Evolutionary conservation across 2,888 invertebrate genomes (phyloP), one percentile per base, ranked within the genome.

Genomic region (Oxyscelio sp.): DNA sequence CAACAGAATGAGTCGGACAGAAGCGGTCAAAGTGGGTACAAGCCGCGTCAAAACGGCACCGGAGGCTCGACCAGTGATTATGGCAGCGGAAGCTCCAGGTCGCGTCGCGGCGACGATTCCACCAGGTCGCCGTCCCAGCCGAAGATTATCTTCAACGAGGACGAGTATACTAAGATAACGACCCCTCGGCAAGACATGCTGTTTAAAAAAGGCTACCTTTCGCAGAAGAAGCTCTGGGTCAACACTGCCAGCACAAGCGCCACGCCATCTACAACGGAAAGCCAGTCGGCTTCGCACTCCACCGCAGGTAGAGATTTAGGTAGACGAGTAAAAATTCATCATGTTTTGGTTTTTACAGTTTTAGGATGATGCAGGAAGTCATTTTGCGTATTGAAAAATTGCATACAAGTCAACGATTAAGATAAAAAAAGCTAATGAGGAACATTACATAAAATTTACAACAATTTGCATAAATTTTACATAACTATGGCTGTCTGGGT

Each of bases 161-260:
- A 96, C 92, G 96, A 96, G 94, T 96, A 96, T 93, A 96, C 96
- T 89, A 95, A 96, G 91, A 96, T 96, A 90, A 96, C 96, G 71
- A 96, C 96, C 45, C 96, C 96, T 27, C 94, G 96, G 87, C 96
- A 96, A 94, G 96, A 96, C 92, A 95, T 96, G 86, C 94, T 96
- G 88, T 96, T 96, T 93, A 96, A 96, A 93, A 96, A 96, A 93
- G 96, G 96, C 83, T 96, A 96, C 93, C 93, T 96, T 87, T 95
- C 95, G 88, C 95, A 95, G 88, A 95, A 95, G 89, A 95, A 95
- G 85, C 94, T 92, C 2, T 92, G 91, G 91, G 85, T 91, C 21
- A 90, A 92, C 17, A 92, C 90, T 38, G 90, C 92, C 5, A 94
- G 94, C 81, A 94, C 91, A 56, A 94, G 94, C 83, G 94, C 93